phyloP scores from a whole-genome alignment of 2,888 invertebrate genomes.

The Uloborus plumipes region DNA sequence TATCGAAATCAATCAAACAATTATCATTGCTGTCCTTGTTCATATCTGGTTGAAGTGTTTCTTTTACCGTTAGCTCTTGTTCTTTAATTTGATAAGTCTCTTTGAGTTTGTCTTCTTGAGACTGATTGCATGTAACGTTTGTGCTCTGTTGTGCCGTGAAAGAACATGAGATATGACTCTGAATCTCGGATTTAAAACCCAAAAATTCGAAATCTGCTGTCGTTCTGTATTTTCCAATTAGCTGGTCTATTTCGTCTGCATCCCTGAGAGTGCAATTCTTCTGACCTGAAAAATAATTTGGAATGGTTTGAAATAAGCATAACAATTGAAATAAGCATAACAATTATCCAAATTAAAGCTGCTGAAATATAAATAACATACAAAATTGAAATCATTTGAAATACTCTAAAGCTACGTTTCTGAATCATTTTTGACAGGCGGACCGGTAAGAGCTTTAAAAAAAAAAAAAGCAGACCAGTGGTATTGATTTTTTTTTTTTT shows the following conservation, averaged over 20 bases:
- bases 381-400: not conserved
- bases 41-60: not conserved
- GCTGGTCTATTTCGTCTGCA: conserved; percentile 44
- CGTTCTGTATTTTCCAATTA: conserved; percentile 51
- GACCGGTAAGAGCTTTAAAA: too few relatives aligned
- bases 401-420: too few relatives aligned
- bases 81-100: conserved; percentile 7
- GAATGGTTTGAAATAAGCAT: not conserved
- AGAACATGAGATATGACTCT: conserved; percentile 25
- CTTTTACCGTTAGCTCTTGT: not conserved
- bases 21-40: conserved; percentile 23
- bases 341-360: not conserved
- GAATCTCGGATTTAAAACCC: conserved; percentile 32
- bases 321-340: not conserved
- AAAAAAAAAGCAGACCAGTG: too few relatives aligned
- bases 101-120: conserved; percentile 24
- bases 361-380: not conserved
- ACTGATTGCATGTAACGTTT: conserved; percentile 12
- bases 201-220: conserved; percentile 53
- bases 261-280: conserved; percentile 54
- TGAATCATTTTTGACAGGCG: too few relatives aligned
- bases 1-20: conserved; percentile 21
- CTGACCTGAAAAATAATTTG: conserved; percentile 35
- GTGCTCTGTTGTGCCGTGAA: conserved; percentile 29
- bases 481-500: too few relatives aligned